Evolutionary conservation across 2,797 vertebrate species (phyloP), one percentile per base, ranked within the genome.

Genomic region (Hozukius guyotensis): DNA sequence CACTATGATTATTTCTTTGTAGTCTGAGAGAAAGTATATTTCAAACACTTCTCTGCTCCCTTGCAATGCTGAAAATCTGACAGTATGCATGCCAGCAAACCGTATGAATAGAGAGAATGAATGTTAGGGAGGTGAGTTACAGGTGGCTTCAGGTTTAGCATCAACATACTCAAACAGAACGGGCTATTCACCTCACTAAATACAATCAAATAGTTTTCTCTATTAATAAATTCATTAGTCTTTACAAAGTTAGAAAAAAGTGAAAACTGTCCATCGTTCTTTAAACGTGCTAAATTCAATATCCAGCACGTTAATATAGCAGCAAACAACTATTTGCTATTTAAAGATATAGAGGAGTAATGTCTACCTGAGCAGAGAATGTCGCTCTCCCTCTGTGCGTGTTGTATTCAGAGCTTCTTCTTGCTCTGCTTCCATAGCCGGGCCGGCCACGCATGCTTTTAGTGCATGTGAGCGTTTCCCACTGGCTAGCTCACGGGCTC

Each of bases 331-430:
- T 46, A 46, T 46, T 7, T 8, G 6, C 42, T 46, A 46, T 46
- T 0, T 46, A 46, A 18, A 46, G 42, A 46, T 46, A 46, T 18
- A 46, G 42, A 46, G 42, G 16, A 46, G 42, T 46, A 46, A 46
- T 46, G 42, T 46, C 42, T 46, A 46, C 42, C 42, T 46, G 42
- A 46, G 16, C 42, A 46, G 3, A 18, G 42, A 3, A 18, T 46
- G 42, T 0, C 0, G 42, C 0, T 46, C 0, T 46, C 16, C 42
- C 6, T 46, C 16, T 18, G 42, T 8, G 14, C 11, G 6, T 42
- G 38, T 16, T 42, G 14, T 42, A 0, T 16, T 42, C 38, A 42
- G 38, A 42, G 0, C 38, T 42, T 42, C 38, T 42, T 16, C 38
- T 42, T 42, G 38, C 14, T 42, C 7, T 42, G 14, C 16, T 42